These are phyloP conservation scores for Julus scandinavius DNA, from an alignment of 2,888 invertebrate genomes.

Conservation along the genomic window DNA sequence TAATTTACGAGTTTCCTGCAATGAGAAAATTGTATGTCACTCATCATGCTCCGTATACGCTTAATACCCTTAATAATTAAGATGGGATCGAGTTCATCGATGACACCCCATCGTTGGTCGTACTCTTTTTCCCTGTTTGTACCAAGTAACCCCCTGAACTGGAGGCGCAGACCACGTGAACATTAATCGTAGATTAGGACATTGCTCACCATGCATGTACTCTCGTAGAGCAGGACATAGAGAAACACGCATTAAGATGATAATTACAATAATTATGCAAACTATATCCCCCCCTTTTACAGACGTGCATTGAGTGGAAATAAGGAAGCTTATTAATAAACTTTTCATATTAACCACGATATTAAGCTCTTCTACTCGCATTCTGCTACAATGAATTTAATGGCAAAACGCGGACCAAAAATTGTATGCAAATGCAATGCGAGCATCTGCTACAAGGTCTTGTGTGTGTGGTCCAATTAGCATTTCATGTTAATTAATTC, in stretches of 20 bases:
- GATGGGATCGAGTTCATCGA: conserved; percentile 1
- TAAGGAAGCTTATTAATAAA: conserved; percentile 1
- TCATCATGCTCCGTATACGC: conserved; percentile 1
- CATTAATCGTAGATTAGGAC: not conserved
- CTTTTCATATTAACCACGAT: not conserved
- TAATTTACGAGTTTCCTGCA: not conserved
- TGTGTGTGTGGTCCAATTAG: not conserved
- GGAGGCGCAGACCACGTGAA: not conserved
- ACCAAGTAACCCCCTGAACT: too few relatives aligned
- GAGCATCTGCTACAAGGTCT: not conserved
- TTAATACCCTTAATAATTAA: not conserved
- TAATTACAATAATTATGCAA: conserved; percentile 1
- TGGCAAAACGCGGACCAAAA: not conserved
- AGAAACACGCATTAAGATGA: not conserved
- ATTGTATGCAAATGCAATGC: not conserved
- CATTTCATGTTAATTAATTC: not conserved
- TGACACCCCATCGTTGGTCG: not conserved
- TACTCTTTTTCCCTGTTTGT: too few relatives aligned
- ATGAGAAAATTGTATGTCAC: conserved; percentile 1
- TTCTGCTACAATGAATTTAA: not conserved
- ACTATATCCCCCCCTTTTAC: not conserved
- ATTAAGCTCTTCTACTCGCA: not conserved
- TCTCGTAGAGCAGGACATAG: not conserved
- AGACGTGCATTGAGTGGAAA: not conserved
- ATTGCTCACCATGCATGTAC: not conserved